phyloP scores from a whole-genome alignment of 2,888 invertebrate species.

The Drymonia ruficornis region DNA sequence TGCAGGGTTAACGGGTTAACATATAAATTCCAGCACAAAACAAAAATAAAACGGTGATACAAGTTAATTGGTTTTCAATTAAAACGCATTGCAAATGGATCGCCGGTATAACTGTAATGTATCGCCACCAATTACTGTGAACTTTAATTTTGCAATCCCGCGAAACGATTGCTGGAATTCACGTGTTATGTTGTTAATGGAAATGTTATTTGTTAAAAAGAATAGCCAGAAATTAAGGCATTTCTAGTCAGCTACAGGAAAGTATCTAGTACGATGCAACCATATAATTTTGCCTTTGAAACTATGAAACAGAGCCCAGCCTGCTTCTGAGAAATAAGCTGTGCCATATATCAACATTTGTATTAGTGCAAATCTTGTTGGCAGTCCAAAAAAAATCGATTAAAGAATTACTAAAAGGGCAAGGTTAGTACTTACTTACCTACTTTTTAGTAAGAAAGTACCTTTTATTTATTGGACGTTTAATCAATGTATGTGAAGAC shows the following conservation, averaged over 20 bases:
- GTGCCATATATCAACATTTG: too few species aligned
- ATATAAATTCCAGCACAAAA: background rate
- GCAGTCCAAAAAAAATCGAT: too few species aligned
- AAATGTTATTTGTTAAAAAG: background rate
- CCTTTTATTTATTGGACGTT: too few species aligned
- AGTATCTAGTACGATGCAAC: background rate
- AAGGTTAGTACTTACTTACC: too few species aligned
- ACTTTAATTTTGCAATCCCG: slow-evolving; percentile 22
- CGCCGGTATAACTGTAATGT: slow-evolving; percentile 14
- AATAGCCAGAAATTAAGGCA: background rate
- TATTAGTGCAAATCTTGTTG: too few species aligned
- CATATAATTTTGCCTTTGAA: background rate
- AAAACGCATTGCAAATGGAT: slow-evolving; percentile 44
- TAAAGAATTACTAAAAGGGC: too few species aligned
- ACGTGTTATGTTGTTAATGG: background rate
- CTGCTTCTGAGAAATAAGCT: too few species aligned
- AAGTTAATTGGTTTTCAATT: slow-evolving; percentile 44
- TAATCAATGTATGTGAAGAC: too few species aligned
- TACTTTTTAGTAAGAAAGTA: too few species aligned
- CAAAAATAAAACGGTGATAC: slow-evolving; percentile 30
- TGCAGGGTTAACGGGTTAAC: background rate
- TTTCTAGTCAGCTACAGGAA: too few species aligned
- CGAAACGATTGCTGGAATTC: background rate
- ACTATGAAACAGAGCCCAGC: background rate
- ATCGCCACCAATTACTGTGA: slow-evolving; percentile 17